Base-by-base conservation (phyloP, 2,888 invertebrate species). In the Polyommatus icarus region DNA sequence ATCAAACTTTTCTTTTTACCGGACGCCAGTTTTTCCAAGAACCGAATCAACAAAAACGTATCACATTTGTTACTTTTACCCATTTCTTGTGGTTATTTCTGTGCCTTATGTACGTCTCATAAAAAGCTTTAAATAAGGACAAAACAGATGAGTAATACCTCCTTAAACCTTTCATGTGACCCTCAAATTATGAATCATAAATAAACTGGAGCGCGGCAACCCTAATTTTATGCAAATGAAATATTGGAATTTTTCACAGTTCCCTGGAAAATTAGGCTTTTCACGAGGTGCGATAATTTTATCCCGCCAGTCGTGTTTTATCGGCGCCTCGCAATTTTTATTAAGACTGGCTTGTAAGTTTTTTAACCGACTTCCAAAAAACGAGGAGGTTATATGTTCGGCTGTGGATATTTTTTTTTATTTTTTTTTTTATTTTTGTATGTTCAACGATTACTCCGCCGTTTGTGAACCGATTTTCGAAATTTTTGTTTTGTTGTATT, bases 161-260 rank as follows among this genome's bases (percentile, higher is more conserved):
- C 6, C 59, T 59, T 20, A 59, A 59, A 59, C 8, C 6, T 20
- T 20, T 20, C 59, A 20, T 5, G 8, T 20, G 1, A n/a, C n/a
- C n/a, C n/a, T 59, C n/a, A 59, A 59, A 59, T 20, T 59, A 20
- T 59, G 61, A 24, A 61, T 10, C 12, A 24, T 67, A 29, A 67
- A 67, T 29, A 32, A 67, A 67, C 67, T 29, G 29, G 29, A 1
- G 1, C 29, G 67, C 29, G 67, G 29, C 67, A 67, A 29, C 67
- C 67, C 29, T 67, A 67, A 67, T 67, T 67, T 67, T 29, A 67
- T 6, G 67, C 18, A 29, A 29, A 67, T 67, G 29, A 67, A 67
- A 67, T 67, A 29, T 67, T 32, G 67, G 67, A 29, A 15, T 67
- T 67, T 29, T 67, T 67, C 29, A 29, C 29, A 67, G 29, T 67